Evolutionary conservation across 1,140 invertebrate species (phyloP).

Genomic region (Nasonia giraulti): DNA sequence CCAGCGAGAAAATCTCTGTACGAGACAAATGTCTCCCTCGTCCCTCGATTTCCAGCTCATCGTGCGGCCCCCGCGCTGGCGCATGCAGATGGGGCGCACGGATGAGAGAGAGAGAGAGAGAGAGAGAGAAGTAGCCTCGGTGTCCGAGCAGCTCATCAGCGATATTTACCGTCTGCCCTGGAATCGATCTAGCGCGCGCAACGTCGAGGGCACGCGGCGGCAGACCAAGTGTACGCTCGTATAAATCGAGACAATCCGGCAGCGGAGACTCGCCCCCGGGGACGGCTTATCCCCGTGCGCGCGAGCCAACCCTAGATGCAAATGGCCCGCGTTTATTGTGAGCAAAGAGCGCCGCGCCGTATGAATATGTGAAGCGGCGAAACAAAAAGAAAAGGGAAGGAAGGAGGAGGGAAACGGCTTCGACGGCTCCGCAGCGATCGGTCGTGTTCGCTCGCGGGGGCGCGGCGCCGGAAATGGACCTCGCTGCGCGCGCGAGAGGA

Average conservation of each 20-base stretch:
- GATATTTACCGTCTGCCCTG: conserved; percentile 67
- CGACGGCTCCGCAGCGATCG: neutral
- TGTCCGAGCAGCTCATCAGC: conserved; percentile 64
- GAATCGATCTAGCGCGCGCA: conserved; percentile 58
- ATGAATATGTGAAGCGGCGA: conserved; percentile 70
- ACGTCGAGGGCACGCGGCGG: conserved; percentile 42
- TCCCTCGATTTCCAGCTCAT: neutral
- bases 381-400: conserved; percentile 58
- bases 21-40: no score
- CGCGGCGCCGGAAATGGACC: neutral
- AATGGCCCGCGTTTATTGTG: conserved; percentile 70
- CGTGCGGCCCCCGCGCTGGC: neutral
- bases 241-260: conserved; percentile 70
- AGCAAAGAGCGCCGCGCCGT: conserved; percentile 64
- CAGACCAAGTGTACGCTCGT: conserved; percentile 52
- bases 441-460: neutral
- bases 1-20: no score
- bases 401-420: conserved; percentile 50
- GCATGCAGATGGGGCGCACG: no score
- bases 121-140: neutral
- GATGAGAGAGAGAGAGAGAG: no score
- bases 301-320: conserved; percentile 64
- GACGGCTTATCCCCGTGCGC: conserved; percentile 57
- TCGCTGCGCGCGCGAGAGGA: neutral
- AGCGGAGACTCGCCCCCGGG: conserved; percentile 55